Evolutionary conservation across 2,888 invertebrate species (phyloP), one percentile per base, ranked within the genome.

Genomic region (Campoplex capitator): DNA sequence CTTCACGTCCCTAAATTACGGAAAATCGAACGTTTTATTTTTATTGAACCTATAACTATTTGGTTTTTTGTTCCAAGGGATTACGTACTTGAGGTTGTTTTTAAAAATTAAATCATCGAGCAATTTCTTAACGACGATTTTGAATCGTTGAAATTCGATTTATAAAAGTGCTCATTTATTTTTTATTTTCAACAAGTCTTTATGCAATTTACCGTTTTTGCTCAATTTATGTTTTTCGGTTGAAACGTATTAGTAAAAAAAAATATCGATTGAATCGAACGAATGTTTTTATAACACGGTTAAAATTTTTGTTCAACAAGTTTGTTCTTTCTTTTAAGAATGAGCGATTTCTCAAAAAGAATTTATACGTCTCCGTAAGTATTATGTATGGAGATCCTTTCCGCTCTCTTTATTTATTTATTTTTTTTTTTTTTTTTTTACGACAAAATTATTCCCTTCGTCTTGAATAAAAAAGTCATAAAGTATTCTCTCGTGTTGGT

Each of bases 381-480:
- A 56, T 56, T 56, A 23, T 0, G 56, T 7, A 56, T 28, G 28
- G 11, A 23, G 28, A 23, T 28, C 9, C 9, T 58, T 9, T 11
- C n/a, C 11, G 28, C 28, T n/a, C n/a, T n/a, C n/a, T n/a, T n/a
- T n/a, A n/a, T n/a, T n/a, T n/a, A n/a, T n/a, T n/a, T n/a, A n/a
- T n/a, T n/a, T n/a, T n/a, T n/a, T n/a, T n/a, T 9, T 11, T 23
- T 13, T 1, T 16, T 16, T 32, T 32, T 13, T 58, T n/a, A 23
- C 58, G 23, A 28, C 9, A 28, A 28, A 58, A 28, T 58, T 32
- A 7, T 70, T 70, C 42, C 23, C 9, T 45, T 11, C 13, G 51
- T 13, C 7, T 77, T 28, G 48, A 67, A 77, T 78, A 28, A 68
- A 78, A 68, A 68, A 42, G 54, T 45, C n/a, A 45, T 13, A 13